Conservation (phyloP, 2,797 vertebrate species). For the Ctenopoma multispine region DNA sequence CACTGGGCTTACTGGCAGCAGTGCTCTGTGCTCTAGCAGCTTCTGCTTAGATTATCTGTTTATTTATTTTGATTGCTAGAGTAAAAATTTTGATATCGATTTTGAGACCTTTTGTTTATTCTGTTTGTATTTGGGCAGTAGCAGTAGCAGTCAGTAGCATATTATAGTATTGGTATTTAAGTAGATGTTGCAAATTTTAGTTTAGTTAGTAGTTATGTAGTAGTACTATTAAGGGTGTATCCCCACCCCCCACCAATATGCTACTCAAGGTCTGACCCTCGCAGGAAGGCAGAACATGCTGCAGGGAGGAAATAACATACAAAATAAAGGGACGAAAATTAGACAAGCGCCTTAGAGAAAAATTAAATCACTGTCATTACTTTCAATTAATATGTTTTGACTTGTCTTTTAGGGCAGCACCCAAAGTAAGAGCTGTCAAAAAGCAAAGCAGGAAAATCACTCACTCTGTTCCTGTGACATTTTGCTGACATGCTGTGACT, state of each 20-base stretch:
- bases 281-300: constrained; percentile 43
- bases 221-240: constrained; percentile 26
- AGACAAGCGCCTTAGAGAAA: constrained; percentile 57
- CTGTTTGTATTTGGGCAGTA: neutral
- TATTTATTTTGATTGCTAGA: neutral
- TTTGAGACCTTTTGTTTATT: constrained; percentile 1
- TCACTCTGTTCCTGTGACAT: constrained; percentile 54
- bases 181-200: constrained; percentile 1
- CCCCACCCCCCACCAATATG: neutral
- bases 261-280: constrained; percentile 17
- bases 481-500: constrained; percentile 56
- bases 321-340: constrained; percentile 65
- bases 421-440: constrained; percentile 41
- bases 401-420: constrained; percentile 61
- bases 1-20: neutral
- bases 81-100: neutral
- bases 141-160: no score
- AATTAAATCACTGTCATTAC: constrained; percentile 69
- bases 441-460: constrained; percentile 43
- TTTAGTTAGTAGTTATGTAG: constrained; percentile 16
- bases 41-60: constrained; percentile 1
- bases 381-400: constrained; percentile 73
- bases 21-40: neutral
- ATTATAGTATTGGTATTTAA: neutral
- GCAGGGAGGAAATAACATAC: constrained; percentile 56